Evolutionary conservation across 2,888 invertebrate genomes (phyloP), one percentile per base, ranked within the genome.

Genomic region (Aproaerema taeniolella): DNA sequence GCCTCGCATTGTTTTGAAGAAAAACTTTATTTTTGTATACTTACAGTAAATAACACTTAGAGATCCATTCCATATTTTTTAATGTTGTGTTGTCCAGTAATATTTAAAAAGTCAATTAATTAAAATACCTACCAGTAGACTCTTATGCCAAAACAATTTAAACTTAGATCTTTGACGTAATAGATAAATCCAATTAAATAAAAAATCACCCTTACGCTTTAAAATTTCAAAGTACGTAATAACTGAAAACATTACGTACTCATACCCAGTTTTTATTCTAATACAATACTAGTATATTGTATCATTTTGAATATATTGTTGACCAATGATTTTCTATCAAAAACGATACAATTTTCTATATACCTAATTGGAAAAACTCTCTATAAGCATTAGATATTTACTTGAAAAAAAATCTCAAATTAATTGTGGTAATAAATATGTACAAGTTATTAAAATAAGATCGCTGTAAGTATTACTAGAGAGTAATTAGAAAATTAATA

Each of bases 401-500:
- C 67, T 71, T 64, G 55, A 64, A 70, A 68, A 20, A 77, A 81
- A 86, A 86, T 85, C 85, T 83, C 83, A 83, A 82, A 82, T 78
- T 79, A 75, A 67, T 78, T 82, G 79, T 85, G 82, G 78, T 85
- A 80, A 80, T 75, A 75, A 78, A 76, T 78, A 77, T 83, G 86
- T 85, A 86, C 86, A 86, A 85, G 72, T 59, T 70, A 82, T 74
- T 58, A 69, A 56, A 11, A 60, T 85, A 86, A 81, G 83, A 75
- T 86, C 76, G 79, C 77, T 85, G 80, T 85, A 85, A 86, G 86
- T 86, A 86, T 86, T 86, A 86, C 78, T 86, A 86, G 86, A 79
- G 67, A 60, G 62, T 82, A 83, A 83, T 75, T 86, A 85, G 86
- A 69, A 58, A 78, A 80, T 67, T 79, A 78, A 77, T 77, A 76